Evolutionary conservation across 2,797 vertebrate species (phyloP).

Genomic region (Meriones psammophilus): DNA sequence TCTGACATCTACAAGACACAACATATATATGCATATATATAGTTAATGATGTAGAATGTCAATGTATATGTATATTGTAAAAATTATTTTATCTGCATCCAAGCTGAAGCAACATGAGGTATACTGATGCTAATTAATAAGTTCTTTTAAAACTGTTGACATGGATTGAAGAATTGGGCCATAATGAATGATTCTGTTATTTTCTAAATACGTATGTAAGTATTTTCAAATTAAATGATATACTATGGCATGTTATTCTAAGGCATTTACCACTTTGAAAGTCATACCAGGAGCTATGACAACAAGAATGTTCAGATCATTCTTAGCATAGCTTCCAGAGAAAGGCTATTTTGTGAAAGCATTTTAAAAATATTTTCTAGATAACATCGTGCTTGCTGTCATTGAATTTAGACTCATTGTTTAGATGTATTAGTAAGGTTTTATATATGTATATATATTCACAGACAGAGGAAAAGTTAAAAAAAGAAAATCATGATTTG

Average conservation of each 20-base stretch:
- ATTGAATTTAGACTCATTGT: neutral
- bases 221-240: slow-evolving; percentile 30
- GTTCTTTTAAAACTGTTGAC: neutral
- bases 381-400: neutral
- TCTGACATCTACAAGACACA: neutral
- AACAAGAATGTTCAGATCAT: neutral
- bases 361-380: neutral
- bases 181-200: neutral
- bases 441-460: neutral
- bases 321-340: neutral
- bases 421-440: neutral
- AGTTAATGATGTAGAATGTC: no score
- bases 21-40: no score
- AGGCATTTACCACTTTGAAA: neutral
- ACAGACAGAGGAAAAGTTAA: slow-evolving; percentile 16
- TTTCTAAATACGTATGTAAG: neutral
- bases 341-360: neutral
- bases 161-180: slow-evolving; percentile 3
- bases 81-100: neutral
- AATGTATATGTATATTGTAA: neutral
- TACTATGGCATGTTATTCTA: neutral
- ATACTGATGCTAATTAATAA: neutral
- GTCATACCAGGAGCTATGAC: neutral
- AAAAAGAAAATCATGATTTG: neutral
- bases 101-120: neutral